Conservation (phyloP, 2,113 vertebrate genomes). For the Aphyosemion australe region DNA sequence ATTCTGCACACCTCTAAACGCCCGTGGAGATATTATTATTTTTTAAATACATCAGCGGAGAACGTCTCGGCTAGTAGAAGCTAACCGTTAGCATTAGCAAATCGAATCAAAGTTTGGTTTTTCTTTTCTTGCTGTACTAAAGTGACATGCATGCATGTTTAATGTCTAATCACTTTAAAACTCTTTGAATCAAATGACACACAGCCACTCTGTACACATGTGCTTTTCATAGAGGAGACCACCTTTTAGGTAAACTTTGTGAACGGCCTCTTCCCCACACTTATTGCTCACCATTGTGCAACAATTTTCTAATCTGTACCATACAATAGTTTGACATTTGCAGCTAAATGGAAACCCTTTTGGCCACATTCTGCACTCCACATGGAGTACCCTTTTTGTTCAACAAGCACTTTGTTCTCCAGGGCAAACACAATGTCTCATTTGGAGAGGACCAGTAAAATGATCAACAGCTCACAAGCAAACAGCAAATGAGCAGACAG, state of each 20-base stretch:
- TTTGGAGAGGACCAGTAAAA: slow-evolving; percentile 24
- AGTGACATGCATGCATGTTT: no score
- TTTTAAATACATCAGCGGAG: no score
- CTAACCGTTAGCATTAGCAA: no score
- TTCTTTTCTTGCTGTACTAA: no score
- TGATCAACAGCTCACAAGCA: slow-evolving; percentile 27
- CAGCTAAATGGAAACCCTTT: not conserved
- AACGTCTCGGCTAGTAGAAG: no score
- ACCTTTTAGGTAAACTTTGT: no score
- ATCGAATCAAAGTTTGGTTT: no score
- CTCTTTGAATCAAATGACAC: not conserved
- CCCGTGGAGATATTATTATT: no score
- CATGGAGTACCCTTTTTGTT: slow-evolving; percentile 4
- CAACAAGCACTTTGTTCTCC: slow-evolving; percentile 15
- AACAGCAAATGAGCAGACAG: slow-evolving; percentile 40
- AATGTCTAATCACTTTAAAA: no score
- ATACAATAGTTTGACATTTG: slow-evolving; percentile 7
- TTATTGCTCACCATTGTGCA: not conserved
- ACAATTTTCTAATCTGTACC: slow-evolving; percentile 6
- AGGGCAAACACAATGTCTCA: slow-evolving; percentile 8
- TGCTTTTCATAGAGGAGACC: not conserved
- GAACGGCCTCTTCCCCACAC: not conserved
- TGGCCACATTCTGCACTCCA: slow-evolving; percentile 9
- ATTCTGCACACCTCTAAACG: no score
- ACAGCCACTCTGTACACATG: not conserved